Base-by-base conservation (phyloP, 2,113 vertebrate species). In the Scophthalmus maximus region DNA sequence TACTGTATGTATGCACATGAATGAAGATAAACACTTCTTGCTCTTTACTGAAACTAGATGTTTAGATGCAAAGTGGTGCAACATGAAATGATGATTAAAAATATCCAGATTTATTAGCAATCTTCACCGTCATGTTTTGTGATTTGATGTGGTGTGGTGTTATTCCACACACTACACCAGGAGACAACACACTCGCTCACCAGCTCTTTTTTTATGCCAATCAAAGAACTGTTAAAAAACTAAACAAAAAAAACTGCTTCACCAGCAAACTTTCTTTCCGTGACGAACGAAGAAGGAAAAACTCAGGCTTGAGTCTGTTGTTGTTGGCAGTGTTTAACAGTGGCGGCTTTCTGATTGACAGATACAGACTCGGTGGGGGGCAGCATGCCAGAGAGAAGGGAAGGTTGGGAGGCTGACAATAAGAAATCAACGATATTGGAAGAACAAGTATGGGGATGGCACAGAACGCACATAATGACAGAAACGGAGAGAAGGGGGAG, bases 311-410 rank as follows among this genome's bases (percentile, higher is more conserved):
- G 17, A 75, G 69, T 69, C 77, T 66, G 72, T 60, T 78, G 70
- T 62, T 85, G 75, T 60, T 79, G 75, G 64, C 8, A 12, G 50
- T 68, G 66, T 81, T 79, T 66, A 82, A 82, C 79, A 76, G 50
- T 61, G 51, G 52, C 25, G 1, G 51, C 40, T 26, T 72, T 67
- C 84, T 89, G 84, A 88, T 60, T 86, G 83, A 76, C 81, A 86
- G 66, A 55, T 65, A 70, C 71, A 56, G 79, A 84, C 79, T 87
- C 81, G 71, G 69, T 44, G 30, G 61, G 60, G 84, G 63, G 64
- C 51, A 50, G 15, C 3, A 38, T 67, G 76, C 67, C 85, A 79
- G 51, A 61, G 68, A 84, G 51, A 22, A 60, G 44, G 27, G 25
- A 30, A 20, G 29, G 30, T 25, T 40, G 53, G 8, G 38, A 49